Percentiles rank a stretch among this genome's conserved stretches.
phyloP scores from a whole-genome alignment of 53 echinoderm and acorn worm genomes.

The Crossaster papposus region DNA sequence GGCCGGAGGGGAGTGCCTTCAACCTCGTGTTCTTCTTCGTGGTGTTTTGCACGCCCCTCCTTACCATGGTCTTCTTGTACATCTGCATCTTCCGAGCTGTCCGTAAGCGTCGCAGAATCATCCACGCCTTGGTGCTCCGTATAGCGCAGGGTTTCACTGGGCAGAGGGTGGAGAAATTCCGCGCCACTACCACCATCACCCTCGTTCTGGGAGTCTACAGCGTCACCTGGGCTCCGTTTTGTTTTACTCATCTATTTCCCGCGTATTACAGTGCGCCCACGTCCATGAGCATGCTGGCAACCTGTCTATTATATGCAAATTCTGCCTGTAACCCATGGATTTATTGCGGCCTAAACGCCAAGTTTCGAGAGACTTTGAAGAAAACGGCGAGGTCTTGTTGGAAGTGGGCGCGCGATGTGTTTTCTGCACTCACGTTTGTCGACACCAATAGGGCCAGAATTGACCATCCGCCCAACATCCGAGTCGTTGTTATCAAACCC shows the following conservation, averaged over 20 bases:
- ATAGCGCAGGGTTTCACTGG: constrained; percentile 42
- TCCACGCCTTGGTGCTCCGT: constrained; percentile 51
- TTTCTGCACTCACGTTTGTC: neutral
- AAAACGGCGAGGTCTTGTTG: neutral
- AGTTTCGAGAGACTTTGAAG: constrained; percentile 33
- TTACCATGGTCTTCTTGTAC: constrained; percentile 33
- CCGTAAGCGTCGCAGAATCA: constrained; percentile 29
- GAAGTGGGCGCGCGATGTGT: neutral
- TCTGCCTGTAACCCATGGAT: constrained; percentile 59
- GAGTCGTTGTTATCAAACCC: constrained; percentile 16
- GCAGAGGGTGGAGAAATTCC: constrained; percentile 32
- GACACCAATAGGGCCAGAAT: neutral
- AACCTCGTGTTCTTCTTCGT: neutral
- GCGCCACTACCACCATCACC: constrained; percentile 40
- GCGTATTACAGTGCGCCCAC: neutral
- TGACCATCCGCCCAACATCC: neutral
- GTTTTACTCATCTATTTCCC: constrained; percentile 9
- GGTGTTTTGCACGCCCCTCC: neutral
- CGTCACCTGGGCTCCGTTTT: constrained; percentile 39
- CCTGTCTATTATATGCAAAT: constrained; percentile 46
- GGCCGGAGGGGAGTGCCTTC: constrained; percentile 25
- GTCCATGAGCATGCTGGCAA: neutral
- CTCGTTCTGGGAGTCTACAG: constrained; percentile 45
- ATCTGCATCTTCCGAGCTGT: constrained; percentile 44
- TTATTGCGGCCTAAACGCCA: constrained; percentile 53